Evolutionary conservation across 2,888 invertebrate genomes (phyloP), one percentile per base, ranked within the genome.

Genomic region (Polyommatus icarus): DNA sequence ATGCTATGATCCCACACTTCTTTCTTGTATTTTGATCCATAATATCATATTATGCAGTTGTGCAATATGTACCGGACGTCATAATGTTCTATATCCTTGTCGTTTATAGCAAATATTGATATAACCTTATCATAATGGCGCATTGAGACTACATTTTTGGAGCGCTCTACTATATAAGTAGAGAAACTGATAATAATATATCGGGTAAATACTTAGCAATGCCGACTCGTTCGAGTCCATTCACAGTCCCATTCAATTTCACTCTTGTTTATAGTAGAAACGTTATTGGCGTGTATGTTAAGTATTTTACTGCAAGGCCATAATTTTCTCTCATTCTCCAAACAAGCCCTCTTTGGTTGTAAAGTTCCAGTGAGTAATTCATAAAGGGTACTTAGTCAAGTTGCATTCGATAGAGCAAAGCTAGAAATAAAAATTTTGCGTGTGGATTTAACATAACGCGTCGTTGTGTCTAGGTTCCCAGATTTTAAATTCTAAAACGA

Each of bases 181-280:
- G 73, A 46, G 73, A 73, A 73, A 73, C 40, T 40, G 40, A 46
- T 12, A 12, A 40, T 72, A 40, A 73, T 73, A 40, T 73, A 73
- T 73, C 46, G 73, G 73, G 46, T 46, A 46, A 36, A 20, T 46
- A 20, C 46, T 73, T 46, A 12, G 73, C 46, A 46, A 20, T 24
- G 73, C 73, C 40, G 73, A 46, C 46, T 24, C 24, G 46, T 20
- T 73, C 15, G 4, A 8, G 46, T 73, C 73, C 73, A 73, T 73
- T 73, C 40, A 73, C 46, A 73, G 40, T 20, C 40, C n/a, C 73
- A 73, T 73, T 46, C 20, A 73, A 46, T 73, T 73, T 73, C 73
- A 73, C 73, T 36, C 72, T 73, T 73, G 73, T 73, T 46, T 46
- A 40, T 12, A 46, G 20, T 73, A 5, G 36, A 73, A 67, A 67